These are phyloP conservation scores for Gulo gulo DNA, from an alignment of 2,113 vertebrate genomes.

Conservation along the genomic window DNA sequence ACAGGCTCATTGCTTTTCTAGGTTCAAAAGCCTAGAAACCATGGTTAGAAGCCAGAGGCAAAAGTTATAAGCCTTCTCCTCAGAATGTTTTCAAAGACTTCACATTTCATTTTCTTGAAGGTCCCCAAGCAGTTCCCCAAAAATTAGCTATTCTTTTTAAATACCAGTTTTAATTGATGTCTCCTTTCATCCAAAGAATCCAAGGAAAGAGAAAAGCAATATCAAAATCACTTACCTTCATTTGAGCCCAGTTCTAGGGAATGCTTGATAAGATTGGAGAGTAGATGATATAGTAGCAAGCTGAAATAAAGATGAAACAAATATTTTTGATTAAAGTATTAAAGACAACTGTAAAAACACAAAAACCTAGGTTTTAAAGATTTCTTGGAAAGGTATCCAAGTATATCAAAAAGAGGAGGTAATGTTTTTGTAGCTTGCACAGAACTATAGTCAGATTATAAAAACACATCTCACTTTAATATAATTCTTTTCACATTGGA, in stretches of 20 bases:
- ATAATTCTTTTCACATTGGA: not conserved
- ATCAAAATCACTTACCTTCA: slow-evolving; percentile 61
- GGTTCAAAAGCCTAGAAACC: slow-evolving; percentile 49
- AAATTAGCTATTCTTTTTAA: slow-evolving; percentile 48
- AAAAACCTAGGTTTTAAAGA: not conserved
- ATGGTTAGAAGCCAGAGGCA: slow-evolving; percentile 37
- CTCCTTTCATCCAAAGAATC: slow-evolving; percentile 46
- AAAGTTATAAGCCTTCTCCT: slow-evolving; percentile 5
- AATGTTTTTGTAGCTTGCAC: not conserved
- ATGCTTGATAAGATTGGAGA: not conserved
- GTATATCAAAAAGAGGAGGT: not conserved
- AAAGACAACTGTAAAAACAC: not conserved
- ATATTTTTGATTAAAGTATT: not conserved
- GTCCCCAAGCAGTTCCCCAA: not conserved
- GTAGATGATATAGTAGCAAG: not conserved
- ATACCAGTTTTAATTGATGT: slow-evolving; percentile 42
- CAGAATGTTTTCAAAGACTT: slow-evolving; percentile 60
- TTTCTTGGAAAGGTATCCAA: not conserved
- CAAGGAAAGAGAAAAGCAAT: slow-evolving; percentile 12
- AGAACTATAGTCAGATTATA: not conserved
- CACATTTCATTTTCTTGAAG: slow-evolving; percentile 28
- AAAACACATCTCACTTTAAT: not conserved
- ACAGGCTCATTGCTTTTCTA: not conserved
- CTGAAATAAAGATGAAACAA: slow-evolving; percentile 19
- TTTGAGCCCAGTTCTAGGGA: not conserved